Conservation (phyloP, 2,797 vertebrate species). For the Sebastes elongatus region DNA sequence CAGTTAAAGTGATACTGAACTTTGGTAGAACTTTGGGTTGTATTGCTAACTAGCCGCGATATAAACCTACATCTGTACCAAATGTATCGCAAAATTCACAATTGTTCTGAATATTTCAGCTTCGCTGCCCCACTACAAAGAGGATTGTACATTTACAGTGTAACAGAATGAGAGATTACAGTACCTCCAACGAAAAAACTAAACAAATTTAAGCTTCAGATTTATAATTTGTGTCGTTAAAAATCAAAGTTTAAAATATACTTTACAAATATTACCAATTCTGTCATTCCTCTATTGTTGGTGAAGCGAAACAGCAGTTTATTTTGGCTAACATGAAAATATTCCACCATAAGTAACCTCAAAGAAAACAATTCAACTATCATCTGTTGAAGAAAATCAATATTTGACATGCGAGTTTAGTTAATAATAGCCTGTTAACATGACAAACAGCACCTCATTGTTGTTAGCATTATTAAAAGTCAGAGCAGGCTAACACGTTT, state of each 20-base stretch:
- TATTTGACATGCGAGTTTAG: not conserved
- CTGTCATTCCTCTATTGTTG: slow-evolving; percentile 44
- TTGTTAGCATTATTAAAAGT: not conserved
- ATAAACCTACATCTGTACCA: no score
- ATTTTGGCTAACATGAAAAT: slow-evolving; percentile 14
- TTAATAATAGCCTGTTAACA: not conserved
- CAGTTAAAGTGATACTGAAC: no score
- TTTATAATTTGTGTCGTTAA: not conserved
- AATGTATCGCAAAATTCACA: no score
- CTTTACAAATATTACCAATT: not conserved
- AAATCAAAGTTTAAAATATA: slow-evolving; percentile 1
- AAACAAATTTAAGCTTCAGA: not conserved
- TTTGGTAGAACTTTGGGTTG: no score
- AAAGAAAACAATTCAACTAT: not conserved
- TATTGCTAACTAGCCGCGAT: no score
- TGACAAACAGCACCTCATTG: not conserved
- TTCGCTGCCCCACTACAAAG: not conserved
- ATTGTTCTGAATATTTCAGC: no score
- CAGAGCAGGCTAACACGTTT: not conserved
- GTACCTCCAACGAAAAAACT: not conserved
- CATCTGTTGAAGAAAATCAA: slow-evolving; percentile 5
- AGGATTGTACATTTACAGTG: not conserved
- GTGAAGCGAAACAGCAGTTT: slow-evolving; percentile 26
- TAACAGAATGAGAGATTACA: not conserved
- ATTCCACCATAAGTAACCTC: not conserved